A percentile compares a stretch with the other conserved stretches of the same genome.
Evolutionary conservation across 2,113 vertebrate genomes (phyloP).

Genomic region (Platichthys stellatus): DNA sequence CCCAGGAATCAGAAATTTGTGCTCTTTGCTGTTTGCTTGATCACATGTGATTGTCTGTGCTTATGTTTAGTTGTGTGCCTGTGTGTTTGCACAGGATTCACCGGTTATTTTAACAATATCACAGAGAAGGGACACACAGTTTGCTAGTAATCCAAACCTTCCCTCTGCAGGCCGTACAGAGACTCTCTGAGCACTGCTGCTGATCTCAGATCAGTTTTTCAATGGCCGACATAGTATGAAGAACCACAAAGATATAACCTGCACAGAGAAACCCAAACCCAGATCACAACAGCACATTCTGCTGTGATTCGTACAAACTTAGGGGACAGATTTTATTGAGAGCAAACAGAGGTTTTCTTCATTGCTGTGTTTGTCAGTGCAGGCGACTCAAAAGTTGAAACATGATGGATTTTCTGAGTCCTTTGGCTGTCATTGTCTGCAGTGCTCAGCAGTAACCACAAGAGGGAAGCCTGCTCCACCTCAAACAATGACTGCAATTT

Average conservation of each 20-base stretch:
- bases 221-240: no score
- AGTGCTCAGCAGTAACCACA: conserved; percentile 48
- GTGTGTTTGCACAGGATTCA: neutral
- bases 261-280: no score
- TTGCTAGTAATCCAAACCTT: no score
- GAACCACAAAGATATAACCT: neutral
- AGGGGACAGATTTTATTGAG: no score
- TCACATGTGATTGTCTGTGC: neutral
- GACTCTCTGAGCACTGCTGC: neutral
- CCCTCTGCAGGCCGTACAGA: neutral
- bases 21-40: no score
- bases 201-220: neutral
- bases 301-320: no score
- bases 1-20: no score
- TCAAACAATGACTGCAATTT: neutral
- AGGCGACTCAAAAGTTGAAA: no score
- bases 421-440: conserved; percentile 23
- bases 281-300: no score
- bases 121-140: neutral
- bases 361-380: no score
- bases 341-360: no score
- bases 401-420: no score
- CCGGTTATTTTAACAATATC: neutral
- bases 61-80: neutral
- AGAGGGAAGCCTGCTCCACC: conserved; percentile 58